A percentile compares a stretch with the other conserved stretches of the same genome.
These are phyloP conservation scores for Dromius quadrimaculatus DNA, from an alignment of 2,888 invertebrate species.

Conservation along the genomic window DNA sequence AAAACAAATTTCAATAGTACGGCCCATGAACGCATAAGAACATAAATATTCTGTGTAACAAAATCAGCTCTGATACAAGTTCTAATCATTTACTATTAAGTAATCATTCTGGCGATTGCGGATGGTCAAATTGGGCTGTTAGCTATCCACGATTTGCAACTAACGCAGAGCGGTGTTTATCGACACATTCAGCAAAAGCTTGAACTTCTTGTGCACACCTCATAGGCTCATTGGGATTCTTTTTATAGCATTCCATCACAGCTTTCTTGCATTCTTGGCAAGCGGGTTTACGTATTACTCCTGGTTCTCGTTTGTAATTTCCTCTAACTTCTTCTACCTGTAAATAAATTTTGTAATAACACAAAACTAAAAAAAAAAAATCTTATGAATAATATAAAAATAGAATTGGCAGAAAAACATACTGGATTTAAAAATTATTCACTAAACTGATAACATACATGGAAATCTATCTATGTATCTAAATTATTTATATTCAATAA, in stretches of 20 bases:
- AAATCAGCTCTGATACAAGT: conserved; percentile 42
- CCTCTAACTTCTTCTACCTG: conserved; percentile 60
- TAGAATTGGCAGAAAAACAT: no score
- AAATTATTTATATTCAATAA: no score
- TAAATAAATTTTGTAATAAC: conserved; percentile 45
- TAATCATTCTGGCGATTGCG: conserved; percentile 8
- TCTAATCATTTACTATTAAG: conserved; percentile 37
- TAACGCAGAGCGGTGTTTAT: conserved; percentile 68
- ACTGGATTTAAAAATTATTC: no score
- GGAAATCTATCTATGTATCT: no score
- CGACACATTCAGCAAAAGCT: conserved; percentile 74
- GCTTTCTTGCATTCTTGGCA: conserved; percentile 70
- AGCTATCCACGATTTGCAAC: conserved; percentile 59
- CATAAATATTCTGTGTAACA: neutral
- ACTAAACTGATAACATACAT: no score
- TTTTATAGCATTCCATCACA: conserved; percentile 73
- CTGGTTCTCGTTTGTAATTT: conserved; percentile 52
- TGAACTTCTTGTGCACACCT: conserved; percentile 73
- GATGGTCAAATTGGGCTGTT: conserved; percentile 10
- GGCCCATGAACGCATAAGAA: neutral
- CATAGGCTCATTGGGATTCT: conserved; percentile 71
- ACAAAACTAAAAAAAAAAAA: no score
- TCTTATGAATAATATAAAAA: no score
- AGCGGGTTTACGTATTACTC: conserved; percentile 66
- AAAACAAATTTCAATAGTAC: neutral